Base-by-base conservation (phyloP, 1,140 invertebrate species). In the Nomia melanderi region DNA sequence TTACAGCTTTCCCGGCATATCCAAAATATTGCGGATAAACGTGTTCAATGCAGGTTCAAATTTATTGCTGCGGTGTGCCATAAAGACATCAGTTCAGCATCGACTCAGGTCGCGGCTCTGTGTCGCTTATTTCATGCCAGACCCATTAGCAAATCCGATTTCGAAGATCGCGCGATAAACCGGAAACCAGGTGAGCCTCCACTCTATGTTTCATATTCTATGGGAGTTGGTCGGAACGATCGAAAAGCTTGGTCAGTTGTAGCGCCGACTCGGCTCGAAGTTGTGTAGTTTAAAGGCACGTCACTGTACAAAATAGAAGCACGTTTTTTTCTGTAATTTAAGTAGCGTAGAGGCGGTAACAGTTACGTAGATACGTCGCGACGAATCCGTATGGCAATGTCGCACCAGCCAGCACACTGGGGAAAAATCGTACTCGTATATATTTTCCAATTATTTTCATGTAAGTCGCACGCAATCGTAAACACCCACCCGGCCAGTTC, bases 231-330 rank as follows among this genome's bases (percentile, higher is more conserved):
- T 88, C 83, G 82, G 41, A 88, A 87, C 89, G 90, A 92, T 91
- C 91, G 90, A 91, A 91, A 87, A 87, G 86, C 83, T 74, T 77
- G 79, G 83, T 89, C 88, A 91, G 90, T 91, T 91, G 90, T 91
- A 91, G 91, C 90, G 91, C 90, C 91, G 90, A 91, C 91, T 88
- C 88, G 89, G 90, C 88, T 88, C 87, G 87, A 89, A 90, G 90
- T 92, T 90, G 89, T 85, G 90, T 92, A 91, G 91, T 91, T 90
- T 90, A 90, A 91, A 91, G 87, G 88, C 89, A 91, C 89, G 85
- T 44, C 89, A 90, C 89, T 91, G 90, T 91, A 91, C 87, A 91
- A 90, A 90, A 88, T 91, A 92, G 90, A 87, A 87, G 90, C 91
- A 91, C 91, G 85, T 90, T 90, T 90, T 84, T 88, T 84, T 79